phyloP scores from a whole-genome alignment of 2,888 invertebrate species.

The Laothoe populi region DNA sequence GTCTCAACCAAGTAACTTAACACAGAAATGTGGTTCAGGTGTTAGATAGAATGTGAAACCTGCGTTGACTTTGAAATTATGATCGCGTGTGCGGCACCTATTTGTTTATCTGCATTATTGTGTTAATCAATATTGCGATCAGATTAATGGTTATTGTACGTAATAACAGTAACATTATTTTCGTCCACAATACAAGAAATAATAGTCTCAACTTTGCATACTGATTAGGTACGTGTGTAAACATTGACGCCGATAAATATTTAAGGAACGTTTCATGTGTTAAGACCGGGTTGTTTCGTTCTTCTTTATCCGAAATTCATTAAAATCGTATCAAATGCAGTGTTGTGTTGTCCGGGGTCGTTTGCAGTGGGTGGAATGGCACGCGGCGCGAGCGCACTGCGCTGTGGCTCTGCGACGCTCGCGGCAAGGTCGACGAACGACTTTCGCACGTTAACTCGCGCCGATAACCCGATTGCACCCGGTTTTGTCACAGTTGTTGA shows the following conservation, averaged over 20 bases:
- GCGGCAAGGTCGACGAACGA: conserved; percentile 82
- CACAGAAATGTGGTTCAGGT: conserved; percentile 19
- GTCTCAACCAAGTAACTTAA: conserved; percentile 20
- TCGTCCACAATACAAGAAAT: conserved; percentile 26
- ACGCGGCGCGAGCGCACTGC: conserved; percentile 63
- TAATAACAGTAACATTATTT: conserved; percentile 14
- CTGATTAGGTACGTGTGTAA: background rate
- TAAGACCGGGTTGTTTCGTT: too few species aligned
- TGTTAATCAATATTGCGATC: conserved; percentile 19
- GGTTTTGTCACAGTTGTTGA: conserved; percentile 54
- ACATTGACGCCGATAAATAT: background rate
- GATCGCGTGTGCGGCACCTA: conserved; percentile 7
- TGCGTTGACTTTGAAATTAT: conserved; percentile 24
- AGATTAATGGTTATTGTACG: background rate
- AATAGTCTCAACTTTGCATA: conserved; percentile 35
- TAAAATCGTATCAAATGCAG: background rate
- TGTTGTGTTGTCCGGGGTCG: conserved; percentile 35
- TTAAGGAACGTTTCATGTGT: background rate
- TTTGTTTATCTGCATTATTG: conserved; percentile 17
- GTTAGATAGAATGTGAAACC: conserved; percentile 19
- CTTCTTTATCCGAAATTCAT: background rate
- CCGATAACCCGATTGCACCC: conserved; percentile 48
- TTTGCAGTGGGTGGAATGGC: conserved; percentile 77
- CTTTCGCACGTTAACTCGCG: conserved; percentile 75
- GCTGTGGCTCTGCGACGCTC: conserved; percentile 46